A percentile compares a stretch with the other conserved stretches of the same genome.
These are phyloP conservation scores for Drosophila neotestacea DNA, from an alignment of 2,888 invertebrate genomes.

Conservation along the genomic window DNA sequence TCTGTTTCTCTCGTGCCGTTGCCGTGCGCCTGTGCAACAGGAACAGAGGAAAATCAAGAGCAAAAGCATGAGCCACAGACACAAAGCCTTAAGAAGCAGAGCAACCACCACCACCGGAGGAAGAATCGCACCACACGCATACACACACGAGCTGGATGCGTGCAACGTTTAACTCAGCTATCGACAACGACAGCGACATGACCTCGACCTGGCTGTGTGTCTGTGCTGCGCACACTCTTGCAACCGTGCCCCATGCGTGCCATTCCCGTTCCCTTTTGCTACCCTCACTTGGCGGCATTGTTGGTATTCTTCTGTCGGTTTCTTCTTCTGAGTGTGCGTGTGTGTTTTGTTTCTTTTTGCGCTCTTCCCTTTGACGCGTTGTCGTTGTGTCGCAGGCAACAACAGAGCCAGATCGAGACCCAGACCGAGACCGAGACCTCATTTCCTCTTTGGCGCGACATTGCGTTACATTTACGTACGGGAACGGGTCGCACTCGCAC, in stretches of 20 bases:
- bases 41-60: slow-evolving; percentile 29
- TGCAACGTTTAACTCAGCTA: slow-evolving; percentile 45
- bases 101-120: slow-evolving; percentile 60
- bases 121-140: slow-evolving; percentile 46
- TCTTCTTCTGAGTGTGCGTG: slow-evolving; percentile 3
- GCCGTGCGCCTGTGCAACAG: slow-evolving; percentile 71
- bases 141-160: slow-evolving; percentile 67
- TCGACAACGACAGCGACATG: slow-evolving; percentile 55
- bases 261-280: slow-evolving; percentile 63
- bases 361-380: slow-evolving; percentile 63
- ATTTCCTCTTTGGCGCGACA: slow-evolving; percentile 81
- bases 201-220: slow-evolving; percentile 70
- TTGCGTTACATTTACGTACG: slow-evolving; percentile 74
- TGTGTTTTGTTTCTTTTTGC: slow-evolving; percentile 40
- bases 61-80: slow-evolving; percentile 41
- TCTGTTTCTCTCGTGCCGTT: slow-evolving; percentile 62
- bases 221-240: slow-evolving; percentile 65
- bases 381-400: slow-evolving; percentile 34
- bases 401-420: slow-evolving; percentile 51
- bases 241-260: slow-evolving; percentile 78
- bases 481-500: slow-evolving; percentile 42
- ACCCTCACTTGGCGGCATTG: slow-evolving; percentile 68
- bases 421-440: slow-evolving; percentile 71
- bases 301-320: slow-evolving; percentile 49
- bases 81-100: slow-evolving; percentile 51